Conservation (phyloP, 1,140 invertebrate species). For the Pogonus chalceus region DNA sequence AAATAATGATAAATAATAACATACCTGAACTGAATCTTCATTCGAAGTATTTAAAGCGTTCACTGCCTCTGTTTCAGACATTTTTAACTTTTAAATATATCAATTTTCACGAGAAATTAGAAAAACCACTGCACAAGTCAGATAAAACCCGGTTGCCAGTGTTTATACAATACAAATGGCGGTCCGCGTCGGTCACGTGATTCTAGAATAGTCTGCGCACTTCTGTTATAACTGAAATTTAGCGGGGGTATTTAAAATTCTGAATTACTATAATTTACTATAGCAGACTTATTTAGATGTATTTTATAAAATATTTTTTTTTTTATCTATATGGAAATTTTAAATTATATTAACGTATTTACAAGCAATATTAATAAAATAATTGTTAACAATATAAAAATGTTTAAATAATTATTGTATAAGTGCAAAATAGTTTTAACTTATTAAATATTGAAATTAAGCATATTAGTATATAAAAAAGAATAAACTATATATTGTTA, state of each 20-base stretch:
- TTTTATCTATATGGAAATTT: too few species aligned
- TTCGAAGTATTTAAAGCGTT: constrained; percentile 29
- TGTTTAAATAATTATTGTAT: too few species aligned
- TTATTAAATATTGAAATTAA: too few species aligned
- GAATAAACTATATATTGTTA: too few species aligned
- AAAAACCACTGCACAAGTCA: constrained; percentile 22
- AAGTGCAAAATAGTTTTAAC: too few species aligned
- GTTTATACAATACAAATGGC: constrained; percentile 37
- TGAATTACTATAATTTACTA: too few species aligned
- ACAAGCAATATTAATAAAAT: too few species aligned
- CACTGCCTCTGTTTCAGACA: constrained; percentile 33
- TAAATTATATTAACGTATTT: too few species aligned
- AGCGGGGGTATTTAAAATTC: not conserved
- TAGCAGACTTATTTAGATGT: too few species aligned
- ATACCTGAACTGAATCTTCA: constrained; percentile 33
- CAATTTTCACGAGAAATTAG: constrained; percentile 19
- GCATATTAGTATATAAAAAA: too few species aligned
- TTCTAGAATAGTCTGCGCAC: not conserved
- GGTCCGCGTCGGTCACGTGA: constrained; percentile 37
- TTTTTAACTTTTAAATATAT: constrained; percentile 26
- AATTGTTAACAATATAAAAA: too few species aligned
- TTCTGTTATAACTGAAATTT: not conserved
- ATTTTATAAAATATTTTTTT: too few species aligned
- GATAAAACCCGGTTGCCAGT: constrained; percentile 26
- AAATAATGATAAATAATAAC: constrained; percentile 13